A percentile compares a stretch with the other conserved stretches of the same genome.
These are phyloP conservation scores for Hafferia zeledoni DNA, from an alignment of 2,797 vertebrate species.

Conservation along the genomic window DNA sequence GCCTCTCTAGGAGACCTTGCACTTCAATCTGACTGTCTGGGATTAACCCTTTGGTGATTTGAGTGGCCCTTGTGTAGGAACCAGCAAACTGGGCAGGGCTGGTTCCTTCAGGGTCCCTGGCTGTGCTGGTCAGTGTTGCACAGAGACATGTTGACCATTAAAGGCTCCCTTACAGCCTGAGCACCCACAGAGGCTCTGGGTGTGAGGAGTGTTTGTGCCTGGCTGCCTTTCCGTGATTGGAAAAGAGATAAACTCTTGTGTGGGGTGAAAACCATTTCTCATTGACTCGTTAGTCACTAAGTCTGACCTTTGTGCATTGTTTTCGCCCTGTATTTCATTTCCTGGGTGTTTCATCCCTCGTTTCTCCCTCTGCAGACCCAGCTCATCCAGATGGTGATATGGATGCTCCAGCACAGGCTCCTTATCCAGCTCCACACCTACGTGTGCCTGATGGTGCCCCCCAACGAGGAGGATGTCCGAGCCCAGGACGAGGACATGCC, in stretches of 20 bases:
- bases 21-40: neutral
- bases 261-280: neutral
- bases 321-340: neutral
- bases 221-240: neutral
- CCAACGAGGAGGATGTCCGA: slow-evolving; percentile 84
- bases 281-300: neutral
- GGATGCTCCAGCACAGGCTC: slow-evolving; percentile 94
- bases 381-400: slow-evolving; percentile 97
- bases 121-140: neutral
- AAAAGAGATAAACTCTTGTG: neutral
- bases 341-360: neutral
- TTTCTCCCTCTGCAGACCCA: slow-evolving; percentile 81
- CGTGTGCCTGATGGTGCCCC: slow-evolving; percentile 91
- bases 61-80: neutral
- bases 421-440: slow-evolving; percentile 97
- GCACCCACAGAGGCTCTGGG: neutral
- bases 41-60: neutral
- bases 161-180: neutral
- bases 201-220: neutral
- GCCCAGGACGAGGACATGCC: slow-evolving; percentile 84
- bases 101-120: neutral
- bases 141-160: neutral
- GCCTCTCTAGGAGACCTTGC: neutral
- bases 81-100: neutral
- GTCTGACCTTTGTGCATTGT: neutral